Conservation (phyloP, 2,888 invertebrate species). For the Galeruca laticollis region DNA sequence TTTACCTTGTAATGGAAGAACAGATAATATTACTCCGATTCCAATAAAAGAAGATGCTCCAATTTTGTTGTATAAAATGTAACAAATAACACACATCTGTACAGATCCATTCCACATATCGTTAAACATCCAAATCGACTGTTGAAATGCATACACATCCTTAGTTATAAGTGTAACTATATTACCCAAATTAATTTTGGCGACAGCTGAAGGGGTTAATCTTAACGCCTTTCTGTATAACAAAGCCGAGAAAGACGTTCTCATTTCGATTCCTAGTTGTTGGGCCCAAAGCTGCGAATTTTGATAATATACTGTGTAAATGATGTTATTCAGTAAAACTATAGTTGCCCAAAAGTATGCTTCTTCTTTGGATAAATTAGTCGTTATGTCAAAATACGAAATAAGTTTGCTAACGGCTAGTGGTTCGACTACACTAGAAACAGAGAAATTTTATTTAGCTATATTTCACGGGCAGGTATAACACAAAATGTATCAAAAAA, state of each 20-base stretch:
- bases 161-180: constrained; percentile 91
- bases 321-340: constrained; percentile 77
- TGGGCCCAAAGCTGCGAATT: constrained; percentile 88
- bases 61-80: constrained; percentile 76
- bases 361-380: constrained; percentile 49
- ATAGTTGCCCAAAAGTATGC: constrained; percentile 82
- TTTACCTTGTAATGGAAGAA: constrained; percentile 67
- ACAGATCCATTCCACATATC: constrained; percentile 93
- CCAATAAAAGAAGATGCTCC: constrained; percentile 69
- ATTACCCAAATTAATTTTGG: constrained; percentile 78
- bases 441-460: background rate
- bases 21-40: constrained; percentile 67
- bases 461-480: background rate
- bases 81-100: constrained; percentile 83
- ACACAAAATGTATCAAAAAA: background rate
- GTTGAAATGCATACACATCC: constrained; percentile 91
- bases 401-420: constrained; percentile 55
- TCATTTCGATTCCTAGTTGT: constrained; percentile 84
- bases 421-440: constrained; percentile 56
- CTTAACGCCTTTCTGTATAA: constrained; percentile 78
- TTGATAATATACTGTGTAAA: constrained; percentile 75
- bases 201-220: constrained; percentile 70
- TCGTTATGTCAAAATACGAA: constrained; percentile 51
- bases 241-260: constrained; percentile 85
- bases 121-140: constrained; percentile 87